phyloP scores from a whole-genome alignment of 1,140 invertebrate genomes.

The Zaprionus nigranus region DNA sequence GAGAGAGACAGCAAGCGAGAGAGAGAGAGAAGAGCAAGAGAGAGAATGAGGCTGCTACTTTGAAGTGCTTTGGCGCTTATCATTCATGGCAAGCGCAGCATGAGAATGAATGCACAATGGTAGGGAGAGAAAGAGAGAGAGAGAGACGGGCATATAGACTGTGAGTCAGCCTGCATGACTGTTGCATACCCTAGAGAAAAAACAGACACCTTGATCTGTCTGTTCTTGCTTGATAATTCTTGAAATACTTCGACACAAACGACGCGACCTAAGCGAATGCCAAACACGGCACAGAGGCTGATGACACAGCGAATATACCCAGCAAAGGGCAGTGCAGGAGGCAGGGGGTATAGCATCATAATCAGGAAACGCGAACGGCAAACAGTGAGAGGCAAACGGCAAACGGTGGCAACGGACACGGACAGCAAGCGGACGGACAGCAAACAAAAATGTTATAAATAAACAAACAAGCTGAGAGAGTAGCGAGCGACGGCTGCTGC shows the following conservation, averaged over 20 bases:
- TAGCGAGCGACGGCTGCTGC: background rate
- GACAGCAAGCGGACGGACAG: conserved; percentile 30
- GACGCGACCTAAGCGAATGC: background rate
- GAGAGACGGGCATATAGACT: background rate
- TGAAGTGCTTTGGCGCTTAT: conserved; percentile 55
- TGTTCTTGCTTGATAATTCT: background rate
- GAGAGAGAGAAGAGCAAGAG: no score
- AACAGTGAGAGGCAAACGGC: conserved; percentile 18
- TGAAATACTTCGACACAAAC: background rate
- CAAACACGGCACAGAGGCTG: background rate
- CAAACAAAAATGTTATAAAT: conserved; percentile 79
- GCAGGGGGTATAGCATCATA: conserved; percentile 35
- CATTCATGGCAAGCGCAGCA: conserved; percentile 50
- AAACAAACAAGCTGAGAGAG: conserved; percentile 56
- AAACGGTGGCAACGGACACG: conserved; percentile 8
- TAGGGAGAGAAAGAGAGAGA: background rate
- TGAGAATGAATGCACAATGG: conserved; percentile 36
- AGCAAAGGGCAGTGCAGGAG: background rate
- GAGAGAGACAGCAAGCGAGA: background rate
- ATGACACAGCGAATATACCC: conserved; percentile 47
- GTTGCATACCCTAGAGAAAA: background rate
- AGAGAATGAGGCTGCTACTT: conserved; percentile 12
- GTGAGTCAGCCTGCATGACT: background rate
- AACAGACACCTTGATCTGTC: conserved; percentile 1
- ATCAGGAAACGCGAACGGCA: conserved; percentile 59